Base-by-base conservation (phyloP, 2,888 invertebrate species). In the Hydrotaea diabolus region DNA sequence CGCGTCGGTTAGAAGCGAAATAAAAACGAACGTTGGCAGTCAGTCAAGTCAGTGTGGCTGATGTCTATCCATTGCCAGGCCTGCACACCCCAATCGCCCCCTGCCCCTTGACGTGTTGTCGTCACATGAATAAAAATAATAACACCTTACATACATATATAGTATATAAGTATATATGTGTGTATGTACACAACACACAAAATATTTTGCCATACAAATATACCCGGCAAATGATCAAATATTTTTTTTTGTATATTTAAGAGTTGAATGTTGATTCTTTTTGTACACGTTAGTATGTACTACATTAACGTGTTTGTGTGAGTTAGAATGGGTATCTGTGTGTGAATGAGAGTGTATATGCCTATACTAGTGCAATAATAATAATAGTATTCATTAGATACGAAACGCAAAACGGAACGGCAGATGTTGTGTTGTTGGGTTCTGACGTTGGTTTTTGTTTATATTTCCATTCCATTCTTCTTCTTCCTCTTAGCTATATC, bases 391-490 rank as follows among this genome's bases (percentile, higher is more conserved):
- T 49, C 39, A 39, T 39, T 49, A 59, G 23, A 59, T 21, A 59
- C 59, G 15, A 23, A 26, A 13, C 26, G 23, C 31, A 31, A 31
- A 31, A 31, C 31, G 31, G 31, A 31, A 31, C 31, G 21, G 62
- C 75, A 62, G 62, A 75, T 62, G 62, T 75, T 62, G 62, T 62
- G 62, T 75, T 62, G 62, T 75, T 26, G 23, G 2, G 19, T 46
- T 39, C 43, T 73, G 64, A 76, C 62, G 49, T 64, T 49, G 43
- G 59, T 39, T 86, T 84, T 82, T 76, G 83, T 88, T 89, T 89
- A 88, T 89, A 88, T 89, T 88, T 89, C 85, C 87, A 88, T 88
- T 87, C 83, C 86, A 87, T 88, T 55, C 88, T 88, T 88, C 89
- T 31, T 31, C 31, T 31, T 31, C 7, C 31, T 31, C 31, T 2